Conservation (phyloP, 1,140 invertebrate species). For the Triops longicaudatus region DNA sequence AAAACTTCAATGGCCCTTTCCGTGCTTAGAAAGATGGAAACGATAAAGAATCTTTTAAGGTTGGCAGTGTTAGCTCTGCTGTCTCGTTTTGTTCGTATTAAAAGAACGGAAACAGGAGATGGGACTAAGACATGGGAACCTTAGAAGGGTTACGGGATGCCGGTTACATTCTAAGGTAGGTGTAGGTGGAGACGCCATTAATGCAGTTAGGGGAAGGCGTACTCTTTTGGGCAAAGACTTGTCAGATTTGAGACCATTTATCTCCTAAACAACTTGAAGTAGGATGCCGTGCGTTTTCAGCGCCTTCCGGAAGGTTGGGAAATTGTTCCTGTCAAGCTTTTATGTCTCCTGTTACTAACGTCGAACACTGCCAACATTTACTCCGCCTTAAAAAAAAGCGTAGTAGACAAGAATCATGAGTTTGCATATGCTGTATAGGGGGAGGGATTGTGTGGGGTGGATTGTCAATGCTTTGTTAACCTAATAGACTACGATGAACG, state of each 20-base stretch:
- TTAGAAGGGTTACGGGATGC: slow-evolving; percentile 6
- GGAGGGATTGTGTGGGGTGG: neutral
- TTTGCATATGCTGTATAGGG: slow-evolving; percentile 3
- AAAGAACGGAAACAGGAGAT: neutral
- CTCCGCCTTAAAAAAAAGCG: neutral
- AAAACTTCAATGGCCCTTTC: neutral
- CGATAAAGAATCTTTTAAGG: neutral
- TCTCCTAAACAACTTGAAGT: neutral
- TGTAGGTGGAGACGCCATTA: slow-evolving; percentile 6
- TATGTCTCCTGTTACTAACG: neutral
- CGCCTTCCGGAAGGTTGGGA: neutral
- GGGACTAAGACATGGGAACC: neutral
- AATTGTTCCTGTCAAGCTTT: neutral
- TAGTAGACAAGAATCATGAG: neutral
- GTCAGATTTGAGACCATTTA: slow-evolving; percentile 1
- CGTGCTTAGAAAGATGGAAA: neutral
- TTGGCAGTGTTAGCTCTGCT: neutral
- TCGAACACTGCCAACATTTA: neutral
- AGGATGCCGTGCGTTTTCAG: neutral
- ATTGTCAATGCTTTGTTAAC: neutral
- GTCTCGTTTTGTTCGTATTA: neutral
- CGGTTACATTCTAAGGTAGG: slow-evolving; percentile 8
- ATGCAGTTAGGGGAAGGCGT: neutral
- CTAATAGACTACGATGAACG: neutral
- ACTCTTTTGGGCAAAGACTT: neutral